phyloP scores from a whole-genome alignment of 1,140 invertebrate genomes.

The Condylostylus longicornis region DNA sequence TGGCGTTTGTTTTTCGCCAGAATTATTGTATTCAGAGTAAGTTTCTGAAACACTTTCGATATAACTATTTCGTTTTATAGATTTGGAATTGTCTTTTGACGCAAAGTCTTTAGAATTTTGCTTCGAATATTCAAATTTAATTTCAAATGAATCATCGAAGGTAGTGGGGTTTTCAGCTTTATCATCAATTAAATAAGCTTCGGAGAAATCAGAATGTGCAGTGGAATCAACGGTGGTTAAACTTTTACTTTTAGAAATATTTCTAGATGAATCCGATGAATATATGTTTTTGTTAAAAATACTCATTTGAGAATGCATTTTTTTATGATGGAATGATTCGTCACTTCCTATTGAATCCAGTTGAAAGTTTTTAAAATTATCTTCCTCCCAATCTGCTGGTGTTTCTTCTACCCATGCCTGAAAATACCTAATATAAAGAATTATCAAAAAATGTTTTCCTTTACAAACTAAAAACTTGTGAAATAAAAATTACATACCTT shows the following conservation, averaged over 20 bases:
- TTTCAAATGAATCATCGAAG: constrained; percentile 33
- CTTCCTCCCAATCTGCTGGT: constrained; percentile 72
- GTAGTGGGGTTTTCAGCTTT: constrained; percentile 8
- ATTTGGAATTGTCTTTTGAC: background rate
- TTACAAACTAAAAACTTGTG: background rate
- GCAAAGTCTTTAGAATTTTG: background rate
- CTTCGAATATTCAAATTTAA: constrained; percentile 26
- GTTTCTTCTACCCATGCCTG: constrained; percentile 88
- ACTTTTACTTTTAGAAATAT: no score
- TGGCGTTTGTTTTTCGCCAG: background rate
- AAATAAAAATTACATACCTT: constrained; percentile 71
- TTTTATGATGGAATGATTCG: background rate
- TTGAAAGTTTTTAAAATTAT: no score
- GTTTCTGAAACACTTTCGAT: background rate
- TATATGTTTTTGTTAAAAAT: no score
- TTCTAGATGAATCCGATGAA: no score
- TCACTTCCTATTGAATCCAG: no score
- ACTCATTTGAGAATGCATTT: no score
- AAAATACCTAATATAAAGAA: constrained; percentile 56
- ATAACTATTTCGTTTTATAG: background rate
- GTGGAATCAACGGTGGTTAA: no score
- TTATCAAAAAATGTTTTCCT: background rate
- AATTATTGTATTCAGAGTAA: background rate
- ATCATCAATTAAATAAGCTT: no score
- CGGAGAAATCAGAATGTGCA: no score